Percentiles rank a stretch among this genome's conserved stretches.
phyloP scores from a whole-genome alignment of 2,797 vertebrate genomes.

The Ispidina picta region DNA sequence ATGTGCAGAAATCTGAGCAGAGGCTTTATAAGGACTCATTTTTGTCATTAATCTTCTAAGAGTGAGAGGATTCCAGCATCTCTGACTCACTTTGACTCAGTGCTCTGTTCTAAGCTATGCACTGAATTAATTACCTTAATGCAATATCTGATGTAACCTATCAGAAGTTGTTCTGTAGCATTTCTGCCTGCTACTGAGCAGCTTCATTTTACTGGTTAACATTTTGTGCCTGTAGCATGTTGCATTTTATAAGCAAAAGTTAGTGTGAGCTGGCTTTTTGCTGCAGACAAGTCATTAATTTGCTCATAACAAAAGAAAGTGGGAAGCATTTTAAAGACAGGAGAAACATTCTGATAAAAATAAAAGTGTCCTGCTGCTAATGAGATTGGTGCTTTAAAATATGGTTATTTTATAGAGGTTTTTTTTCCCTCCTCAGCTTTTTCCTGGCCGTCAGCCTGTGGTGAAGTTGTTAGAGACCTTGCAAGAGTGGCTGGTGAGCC shows the following conservation, averaged over 20 bases:
- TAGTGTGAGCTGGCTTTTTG: not conserved
- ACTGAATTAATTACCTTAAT: not conserved
- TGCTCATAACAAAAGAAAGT: not conserved
- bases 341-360: not conserved
- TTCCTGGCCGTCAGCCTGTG: conserved; percentile 87
- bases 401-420: not conserved
- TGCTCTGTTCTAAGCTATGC: not conserved
- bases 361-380: not conserved
- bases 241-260: not conserved
- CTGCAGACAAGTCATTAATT: not conserved
- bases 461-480: conserved; percentile 91
- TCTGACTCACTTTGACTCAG: not conserved
- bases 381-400: not conserved
- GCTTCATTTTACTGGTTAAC: not conserved
- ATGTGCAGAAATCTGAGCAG: not conserved
- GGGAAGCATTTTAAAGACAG: not conserved
- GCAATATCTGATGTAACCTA: not conserved
- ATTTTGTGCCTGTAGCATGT: not conserved
- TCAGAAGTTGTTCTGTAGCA: not conserved
- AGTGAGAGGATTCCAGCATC: not conserved
- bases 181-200: not conserved
- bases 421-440: conserved; percentile 71
- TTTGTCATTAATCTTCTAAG: not conserved
- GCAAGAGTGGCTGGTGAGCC: conserved; percentile 92
- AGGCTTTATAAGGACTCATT: not conserved